Evolutionary conservation across 1,140 invertebrate species (phyloP), one percentile per base, ranked within the genome.

Genomic region (Triops cancriformis): DNA sequence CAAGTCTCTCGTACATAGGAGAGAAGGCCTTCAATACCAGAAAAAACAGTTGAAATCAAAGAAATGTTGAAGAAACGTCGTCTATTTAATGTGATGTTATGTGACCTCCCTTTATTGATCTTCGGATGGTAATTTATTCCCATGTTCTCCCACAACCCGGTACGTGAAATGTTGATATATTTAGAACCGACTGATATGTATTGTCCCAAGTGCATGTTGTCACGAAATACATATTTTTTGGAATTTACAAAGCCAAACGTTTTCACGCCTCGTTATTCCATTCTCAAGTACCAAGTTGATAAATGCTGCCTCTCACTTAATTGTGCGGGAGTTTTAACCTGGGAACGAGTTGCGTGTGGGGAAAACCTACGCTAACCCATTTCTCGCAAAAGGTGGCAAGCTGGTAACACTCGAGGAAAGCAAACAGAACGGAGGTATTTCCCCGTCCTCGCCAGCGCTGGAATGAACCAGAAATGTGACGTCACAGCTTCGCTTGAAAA

Each of bases 141-240:
- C 51, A 64, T 64, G 51, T 64, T 64, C 51, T 64, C 51, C 51
- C 51, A 64, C 51, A 64, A 23, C 51, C 51, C 51, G 51, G 51
- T 64, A 64, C 51, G 51, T 23, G 51, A 64, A 64, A 64, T 64
- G 51, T 64, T 64, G 51, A 64, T 64, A 64, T 64, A 64, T 64
- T 64, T 64, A 64, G 51, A 64, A 23, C 51, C n/a, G 51, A 64
- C 51, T 18, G 51, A 64, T 64, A 64, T 64, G 51, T 23, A 64
- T 64, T 64, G n/a, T 64, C 51, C 51, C 51, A 64, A 64, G 51
- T 64, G 51, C 51, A 64, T 64, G 51, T 64, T 64, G 51, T 14
- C 51, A 64, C 51, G 51, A 64, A 37, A 64, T 64, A 64, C 51
- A 64, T 64, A 64, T 64, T 64, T 64, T 64, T 64, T 64, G 18